These are phyloP conservation scores for Pachypsylla venusta DNA, from an alignment of 1,140 invertebrate species.

Conservation along the genomic window DNA sequence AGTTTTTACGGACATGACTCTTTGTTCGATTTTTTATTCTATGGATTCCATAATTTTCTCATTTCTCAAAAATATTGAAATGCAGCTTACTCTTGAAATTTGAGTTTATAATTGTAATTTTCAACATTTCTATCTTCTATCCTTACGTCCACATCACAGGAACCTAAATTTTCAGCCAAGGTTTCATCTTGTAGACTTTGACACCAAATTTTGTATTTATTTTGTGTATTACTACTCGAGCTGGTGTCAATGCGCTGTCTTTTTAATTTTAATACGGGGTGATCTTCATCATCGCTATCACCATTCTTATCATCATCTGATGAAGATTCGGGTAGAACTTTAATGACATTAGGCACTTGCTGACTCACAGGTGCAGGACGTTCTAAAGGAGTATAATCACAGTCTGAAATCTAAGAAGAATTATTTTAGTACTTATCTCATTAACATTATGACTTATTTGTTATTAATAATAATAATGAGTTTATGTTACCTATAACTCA, in stretches of 20 bases:
- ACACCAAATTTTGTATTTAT: constrained; percentile 6
- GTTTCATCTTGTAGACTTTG: constrained; percentile 3
- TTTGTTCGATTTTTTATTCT: no score
- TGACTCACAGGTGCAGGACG: background rate
- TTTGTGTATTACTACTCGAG: background rate
- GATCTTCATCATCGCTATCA: constrained; percentile 5
- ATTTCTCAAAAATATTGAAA: no score
- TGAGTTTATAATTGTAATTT: background rate
- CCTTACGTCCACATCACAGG: background rate
- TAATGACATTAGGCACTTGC: background rate
- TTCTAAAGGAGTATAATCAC: background rate
- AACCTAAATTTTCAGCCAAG: background rate
- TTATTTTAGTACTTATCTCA: no score
- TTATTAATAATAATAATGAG: no score
- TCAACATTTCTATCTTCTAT: constrained; percentile 4
- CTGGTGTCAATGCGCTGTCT: background rate
- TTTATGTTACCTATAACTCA: no score
- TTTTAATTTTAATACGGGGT: background rate
- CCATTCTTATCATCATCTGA: background rate
- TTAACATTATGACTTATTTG: no score
- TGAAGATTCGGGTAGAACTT: background rate
- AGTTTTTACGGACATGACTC: no score
- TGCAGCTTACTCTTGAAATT: constrained; percentile 2
- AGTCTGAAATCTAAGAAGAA: constrained; percentile 6
- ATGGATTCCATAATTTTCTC: no score